Conservation (phyloP, 2,888 invertebrate species). For the Gymnosoma rotundatum region DNA sequence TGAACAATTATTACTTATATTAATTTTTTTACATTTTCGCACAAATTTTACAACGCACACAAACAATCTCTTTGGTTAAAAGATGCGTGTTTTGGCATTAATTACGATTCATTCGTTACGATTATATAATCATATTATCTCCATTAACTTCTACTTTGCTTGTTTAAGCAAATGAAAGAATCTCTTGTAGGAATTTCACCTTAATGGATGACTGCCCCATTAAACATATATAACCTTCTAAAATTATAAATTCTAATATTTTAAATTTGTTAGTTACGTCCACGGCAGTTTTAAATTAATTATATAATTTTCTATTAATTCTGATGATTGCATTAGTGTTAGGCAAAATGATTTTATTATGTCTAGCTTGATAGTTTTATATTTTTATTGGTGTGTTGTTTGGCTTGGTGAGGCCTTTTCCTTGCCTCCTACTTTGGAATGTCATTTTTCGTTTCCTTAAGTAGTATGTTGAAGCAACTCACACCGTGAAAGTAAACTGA, state of each 20-base stretch:
- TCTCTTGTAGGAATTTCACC: neutral
- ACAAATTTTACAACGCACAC: neutral
- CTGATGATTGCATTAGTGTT: neutral
- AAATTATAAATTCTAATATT: constrained; percentile 65
- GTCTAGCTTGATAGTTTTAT: neutral
- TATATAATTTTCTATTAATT: neutral
- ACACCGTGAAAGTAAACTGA: too few relatives aligned
- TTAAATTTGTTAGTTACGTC: constrained; percentile 47
- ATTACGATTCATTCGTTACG: constrained; percentile 44
- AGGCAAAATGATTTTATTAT: neutral
- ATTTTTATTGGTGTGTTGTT: constrained; percentile 3
- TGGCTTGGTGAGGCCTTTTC: too few relatives aligned
- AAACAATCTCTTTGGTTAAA: neutral
- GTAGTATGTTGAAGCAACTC: too few relatives aligned
- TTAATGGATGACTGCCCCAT: constrained; percentile 46
- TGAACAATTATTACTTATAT: too few relatives aligned
- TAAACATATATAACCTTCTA: constrained; percentile 53
- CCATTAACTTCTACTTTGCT: neutral
- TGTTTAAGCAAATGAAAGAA: neutral
- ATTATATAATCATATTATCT: constrained; percentile 47
- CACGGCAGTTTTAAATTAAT: neutral
- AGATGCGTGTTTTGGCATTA: constrained; percentile 57
- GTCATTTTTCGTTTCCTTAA: too few relatives aligned
- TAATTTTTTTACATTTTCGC: too few relatives aligned
- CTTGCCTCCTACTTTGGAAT: too few relatives aligned